Conservation (phyloP, 2,113 vertebrate genomes). For the Equus przewalskii region DNA sequence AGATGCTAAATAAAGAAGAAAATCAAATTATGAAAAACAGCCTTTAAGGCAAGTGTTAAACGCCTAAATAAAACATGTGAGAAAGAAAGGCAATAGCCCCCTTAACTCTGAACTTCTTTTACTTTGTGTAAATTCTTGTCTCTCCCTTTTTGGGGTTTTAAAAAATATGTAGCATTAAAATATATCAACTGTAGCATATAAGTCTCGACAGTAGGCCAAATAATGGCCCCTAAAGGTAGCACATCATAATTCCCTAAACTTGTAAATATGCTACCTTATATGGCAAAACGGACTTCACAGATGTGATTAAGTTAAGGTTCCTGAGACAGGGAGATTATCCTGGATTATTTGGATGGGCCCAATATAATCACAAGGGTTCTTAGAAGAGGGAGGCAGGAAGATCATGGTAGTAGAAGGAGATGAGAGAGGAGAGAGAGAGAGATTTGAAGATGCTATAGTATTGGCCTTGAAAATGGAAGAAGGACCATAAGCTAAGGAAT, state of each 20-base stretch:
- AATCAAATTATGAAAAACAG: neutral
- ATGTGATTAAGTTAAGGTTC: neutral
- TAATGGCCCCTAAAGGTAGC: neutral
- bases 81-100: neutral
- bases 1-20: neutral
- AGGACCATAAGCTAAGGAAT: neutral
- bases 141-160: neutral
- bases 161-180: neutral
- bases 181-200: neutral
- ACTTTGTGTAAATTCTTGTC: neutral
- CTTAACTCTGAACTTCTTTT: conserved; percentile 1
- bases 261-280: neutral
- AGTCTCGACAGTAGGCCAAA: neutral
- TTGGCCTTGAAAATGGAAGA: neutral
- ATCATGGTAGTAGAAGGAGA: neutral
- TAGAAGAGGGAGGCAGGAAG: neutral
- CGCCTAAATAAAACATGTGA: neutral
- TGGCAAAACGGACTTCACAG: neutral
- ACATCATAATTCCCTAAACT: neutral
- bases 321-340: neutral
- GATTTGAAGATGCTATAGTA: neutral
- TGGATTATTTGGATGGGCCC: neutral
- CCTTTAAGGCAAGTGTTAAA: neutral
- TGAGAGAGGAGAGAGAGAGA: neutral
- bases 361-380: neutral